Evolutionary conservation across 2,888 invertebrate genomes (phyloP).

Genomic region (Nomada hirtipes): DNA sequence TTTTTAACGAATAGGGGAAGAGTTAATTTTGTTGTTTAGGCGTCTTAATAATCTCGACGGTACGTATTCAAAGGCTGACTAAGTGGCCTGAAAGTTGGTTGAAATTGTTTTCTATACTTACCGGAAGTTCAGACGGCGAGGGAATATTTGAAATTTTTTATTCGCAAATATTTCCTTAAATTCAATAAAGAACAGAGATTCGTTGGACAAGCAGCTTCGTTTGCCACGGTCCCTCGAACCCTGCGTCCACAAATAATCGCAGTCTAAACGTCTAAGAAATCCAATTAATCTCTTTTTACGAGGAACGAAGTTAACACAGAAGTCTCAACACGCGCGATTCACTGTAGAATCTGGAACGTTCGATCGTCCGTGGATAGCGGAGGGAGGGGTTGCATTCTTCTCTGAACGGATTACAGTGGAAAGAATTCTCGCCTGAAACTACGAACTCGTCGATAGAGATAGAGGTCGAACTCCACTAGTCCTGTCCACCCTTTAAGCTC

Average conservation of each 20-base stretch:
- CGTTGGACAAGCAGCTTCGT: conserved; percentile 15
- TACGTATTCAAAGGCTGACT: conserved; percentile 44
- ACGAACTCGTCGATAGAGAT: conserved; percentile 73
- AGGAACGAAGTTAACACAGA: conserved; percentile 28
- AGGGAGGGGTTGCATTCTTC: conserved; percentile 71
- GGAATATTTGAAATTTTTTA: too few relatives aligned
- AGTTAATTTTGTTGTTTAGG: conserved; percentile 42
- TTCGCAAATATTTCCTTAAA: too few relatives aligned
- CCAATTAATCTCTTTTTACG: conserved; percentile 34
- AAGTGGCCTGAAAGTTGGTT: conserved; percentile 47
- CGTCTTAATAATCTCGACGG: conserved; percentile 46
- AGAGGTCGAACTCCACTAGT: conserved; percentile 32
- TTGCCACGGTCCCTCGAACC: background rate
- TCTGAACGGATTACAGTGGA: conserved; percentile 73
- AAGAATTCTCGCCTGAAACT: conserved; percentile 65
- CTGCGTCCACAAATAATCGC: background rate
- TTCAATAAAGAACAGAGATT: background rate
- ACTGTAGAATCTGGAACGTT: conserved; percentile 36
- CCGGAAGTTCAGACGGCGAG: too few relatives aligned
- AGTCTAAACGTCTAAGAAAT: background rate
- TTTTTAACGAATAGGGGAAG: background rate
- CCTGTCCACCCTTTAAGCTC: conserved; percentile 26
- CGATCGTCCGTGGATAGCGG: conserved; percentile 42
- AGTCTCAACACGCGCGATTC: conserved; percentile 11
- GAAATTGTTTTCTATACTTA: conserved; percentile 57